phyloP scores from a whole-genome alignment of 2,888 invertebrate species.

The Tenthredo distinguenda region DNA sequence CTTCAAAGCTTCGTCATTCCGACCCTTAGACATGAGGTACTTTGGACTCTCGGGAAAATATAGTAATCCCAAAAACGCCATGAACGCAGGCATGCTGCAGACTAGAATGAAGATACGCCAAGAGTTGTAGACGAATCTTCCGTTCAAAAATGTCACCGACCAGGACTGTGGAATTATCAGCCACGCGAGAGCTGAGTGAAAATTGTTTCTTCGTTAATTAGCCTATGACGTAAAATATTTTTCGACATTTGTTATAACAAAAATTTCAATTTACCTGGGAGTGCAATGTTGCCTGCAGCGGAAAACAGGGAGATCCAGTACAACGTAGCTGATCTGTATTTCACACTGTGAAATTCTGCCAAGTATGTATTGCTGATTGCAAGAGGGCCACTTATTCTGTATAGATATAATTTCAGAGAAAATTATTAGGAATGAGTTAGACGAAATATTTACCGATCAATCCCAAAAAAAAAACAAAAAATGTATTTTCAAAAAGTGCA shows the following conservation, averaged over 20 bases:
- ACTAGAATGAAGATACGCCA: conserved; percentile 76
- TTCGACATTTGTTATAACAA: not conserved
- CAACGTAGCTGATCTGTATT: conserved; percentile 84
- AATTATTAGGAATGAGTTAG: not conserved
- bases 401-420: conserved; percentile 76
- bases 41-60: conserved; percentile 76
- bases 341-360: conserved; percentile 85
- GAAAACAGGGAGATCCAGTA: conserved; percentile 84
- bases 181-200: conserved; percentile 45
- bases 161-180: conserved; percentile 54
- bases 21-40: conserved; percentile 72
- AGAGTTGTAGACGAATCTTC: conserved; percentile 68
- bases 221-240: not conserved
- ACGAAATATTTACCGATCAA: not conserved
- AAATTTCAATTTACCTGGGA: conserved; percentile 67
- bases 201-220: not conserved
- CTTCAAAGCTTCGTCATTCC: conserved; percentile 72
- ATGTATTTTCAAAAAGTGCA: not conserved
- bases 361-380: conserved; percentile 86
- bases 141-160: conserved; percentile 49
- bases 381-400: conserved; percentile 85
- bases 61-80: conserved; percentile 70
- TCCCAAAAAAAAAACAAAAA: too few relatives aligned
- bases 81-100: conserved; percentile 72
- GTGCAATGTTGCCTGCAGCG: conserved; percentile 82